phyloP scores from a whole-genome alignment of 1,140 invertebrate species.

The Medauroidea extradentata region DNA sequence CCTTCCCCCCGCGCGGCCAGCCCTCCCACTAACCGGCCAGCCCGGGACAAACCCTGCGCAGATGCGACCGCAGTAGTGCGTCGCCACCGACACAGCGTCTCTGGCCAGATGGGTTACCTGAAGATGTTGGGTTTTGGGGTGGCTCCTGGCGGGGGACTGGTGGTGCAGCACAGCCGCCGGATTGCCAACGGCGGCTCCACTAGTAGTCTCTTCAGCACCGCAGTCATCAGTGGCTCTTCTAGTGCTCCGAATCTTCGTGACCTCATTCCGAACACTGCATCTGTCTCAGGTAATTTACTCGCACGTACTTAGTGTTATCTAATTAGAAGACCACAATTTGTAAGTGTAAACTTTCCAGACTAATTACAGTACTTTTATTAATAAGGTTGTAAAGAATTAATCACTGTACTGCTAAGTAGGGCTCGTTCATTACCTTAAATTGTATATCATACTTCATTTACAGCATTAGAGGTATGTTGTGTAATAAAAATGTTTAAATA shows the following conservation, averaged over 20 bases:
- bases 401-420: too few relatives aligned
- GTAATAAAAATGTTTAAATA: too few relatives aligned
- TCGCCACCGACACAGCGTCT: conserved; percentile 88
- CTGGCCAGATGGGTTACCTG: conserved; percentile 88
- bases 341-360: too few relatives aligned
- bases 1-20: not conserved
- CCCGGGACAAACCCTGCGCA: conserved; percentile 4
- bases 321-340: too few relatives aligned
- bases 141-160: conserved; percentile 44
- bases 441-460: too few relatives aligned
- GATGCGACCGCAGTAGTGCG: conserved; percentile 33
- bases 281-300: conserved; percentile 70
- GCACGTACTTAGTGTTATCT: too few relatives aligned
- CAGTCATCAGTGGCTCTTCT: conserved; percentile 88
- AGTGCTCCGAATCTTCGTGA: conserved; percentile 85
- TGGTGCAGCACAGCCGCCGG: conserved; percentile 40
- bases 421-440: too few relatives aligned
- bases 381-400: too few relatives aligned
- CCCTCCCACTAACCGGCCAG: conserved; percentile 13
- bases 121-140: conserved; percentile 72
- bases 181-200: conserved; percentile 62
- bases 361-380: too few relatives aligned
- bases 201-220: conserved; percentile 84
- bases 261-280: conserved; percentile 68
- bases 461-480: too few relatives aligned